Conservation (phyloP, 2,888 invertebrate genomes). For the Aleiodes alternator region DNA sequence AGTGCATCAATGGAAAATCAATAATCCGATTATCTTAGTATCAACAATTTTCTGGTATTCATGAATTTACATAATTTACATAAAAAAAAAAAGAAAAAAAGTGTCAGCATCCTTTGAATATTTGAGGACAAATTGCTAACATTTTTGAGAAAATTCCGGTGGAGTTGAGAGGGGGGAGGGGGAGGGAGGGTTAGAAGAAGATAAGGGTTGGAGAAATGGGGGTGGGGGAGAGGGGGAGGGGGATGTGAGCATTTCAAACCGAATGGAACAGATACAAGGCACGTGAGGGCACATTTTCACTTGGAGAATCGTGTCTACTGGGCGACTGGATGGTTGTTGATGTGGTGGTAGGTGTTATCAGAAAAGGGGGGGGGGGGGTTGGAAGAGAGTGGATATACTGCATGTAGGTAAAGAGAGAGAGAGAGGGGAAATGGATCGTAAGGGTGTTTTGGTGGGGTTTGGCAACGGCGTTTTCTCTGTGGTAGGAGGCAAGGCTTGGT, state of each 20-base stretch:
- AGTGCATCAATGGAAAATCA: neutral
- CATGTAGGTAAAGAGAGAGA: slow-evolving; percentile 40
- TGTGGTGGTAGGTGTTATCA: slow-evolving; percentile 41
- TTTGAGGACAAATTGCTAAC: slow-evolving; percentile 24
- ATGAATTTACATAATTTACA: neutral
- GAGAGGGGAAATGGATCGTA: slow-evolving; percentile 39
- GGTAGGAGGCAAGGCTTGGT: slow-evolving; percentile 62
- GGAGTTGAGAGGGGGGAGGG: slow-evolving; percentile 5
- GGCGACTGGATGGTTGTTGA: slow-evolving; percentile 31
- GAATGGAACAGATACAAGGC: slow-evolving; percentile 46
- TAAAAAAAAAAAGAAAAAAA: neutral
- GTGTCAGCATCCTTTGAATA: neutral
- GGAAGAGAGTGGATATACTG: neutral
- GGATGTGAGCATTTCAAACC: slow-evolving; percentile 21
- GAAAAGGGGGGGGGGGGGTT: neutral
- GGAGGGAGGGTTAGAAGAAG: slow-evolving; percentile 39
- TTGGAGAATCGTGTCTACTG: slow-evolving; percentile 33
- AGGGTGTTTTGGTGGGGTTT: slow-evolving; percentile 51
- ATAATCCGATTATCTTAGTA: slow-evolving; percentile 16
- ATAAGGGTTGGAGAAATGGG: slow-evolving; percentile 38
- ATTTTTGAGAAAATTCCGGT: slow-evolving; percentile 26
- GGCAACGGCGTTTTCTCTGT: slow-evolving; percentile 50
- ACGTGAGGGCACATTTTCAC: slow-evolving; percentile 40
- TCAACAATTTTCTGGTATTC: slow-evolving; percentile 9
- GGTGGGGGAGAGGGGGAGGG: slow-evolving; percentile 39